Evolutionary conservation across 1,140 invertebrate species (phyloP), one percentile per base, ranked within the genome.

Genomic region (Danaus plexippus): DNA sequence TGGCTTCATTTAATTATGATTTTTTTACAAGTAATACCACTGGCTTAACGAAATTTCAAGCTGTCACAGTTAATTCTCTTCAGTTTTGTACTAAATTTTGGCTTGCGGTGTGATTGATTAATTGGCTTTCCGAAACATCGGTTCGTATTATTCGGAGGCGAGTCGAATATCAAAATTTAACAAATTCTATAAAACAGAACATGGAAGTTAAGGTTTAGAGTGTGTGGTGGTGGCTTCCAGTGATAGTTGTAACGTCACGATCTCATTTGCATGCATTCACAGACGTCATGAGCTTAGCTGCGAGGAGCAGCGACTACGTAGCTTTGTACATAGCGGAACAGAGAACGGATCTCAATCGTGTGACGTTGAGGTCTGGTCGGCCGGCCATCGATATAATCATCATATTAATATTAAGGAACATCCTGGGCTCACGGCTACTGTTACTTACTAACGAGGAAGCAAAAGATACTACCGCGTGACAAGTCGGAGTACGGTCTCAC

Each of bases 161-260:
- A 76, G 71, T 40, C 54, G 69, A 67, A 73, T 65, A 65, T 66
- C 84, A 80, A 87, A 87, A 87, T 87, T 87, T 85, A 84, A 85
- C 79, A 64, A 47, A 66, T 32, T 32, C 0, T 32, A 32, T 32
- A 63, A 61, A 66, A 75, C 57, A 67, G 65, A 75, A 75, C 61
- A 80, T 79, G 81, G 81, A 87, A 86, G 83, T 81, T 63, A 77
- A 79, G 84, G 81, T 87, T 79, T 79, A 85, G 84, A 87, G 84
- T 87, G 84, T 87, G 84, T 87, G 84, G 84, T 87, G 84, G 84
- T 87, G 84, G 84, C 81, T 84, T 85, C 75, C 76, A 69, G 69
- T 71, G 63, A 76, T 68, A 73, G 61, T 32, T 32, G 57, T 64
- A 67, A 61, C 71, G 63, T 78, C 81, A 83, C 80, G 76, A 63